Percentiles rank a stretch among this genome's conserved stretches.
Evolutionary conservation across 2,113 vertebrate genomes (phyloP).

Genomic region (Microcebus jonahi): DNA sequence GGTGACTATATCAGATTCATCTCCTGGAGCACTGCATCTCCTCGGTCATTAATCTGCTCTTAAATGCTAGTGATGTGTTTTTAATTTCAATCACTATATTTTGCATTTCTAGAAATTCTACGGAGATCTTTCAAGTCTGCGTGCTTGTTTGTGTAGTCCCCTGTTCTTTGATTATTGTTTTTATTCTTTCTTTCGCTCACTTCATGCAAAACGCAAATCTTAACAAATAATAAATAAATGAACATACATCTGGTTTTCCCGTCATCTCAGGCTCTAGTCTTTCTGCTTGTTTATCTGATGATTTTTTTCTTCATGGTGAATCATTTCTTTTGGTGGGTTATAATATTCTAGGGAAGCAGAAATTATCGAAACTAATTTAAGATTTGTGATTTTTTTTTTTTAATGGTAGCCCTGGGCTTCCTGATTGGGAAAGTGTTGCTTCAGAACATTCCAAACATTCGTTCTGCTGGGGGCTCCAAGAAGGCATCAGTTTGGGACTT

Average conservation of each 20-base stretch:
- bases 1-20: neutral
- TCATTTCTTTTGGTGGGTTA: constrained; percentile 50
- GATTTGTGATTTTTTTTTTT: neutral
- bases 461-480: neutral
- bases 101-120: constrained; percentile 43
- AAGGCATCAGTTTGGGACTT: neutral
- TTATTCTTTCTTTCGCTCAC: neutral
- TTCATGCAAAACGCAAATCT: constrained; percentile 24
- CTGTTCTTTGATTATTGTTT: constrained; percentile 4
- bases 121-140: neutral
- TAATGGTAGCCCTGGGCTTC: neutral
- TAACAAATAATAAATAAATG: neutral
- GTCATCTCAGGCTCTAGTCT: neutral
- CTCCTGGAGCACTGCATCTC: neutral
- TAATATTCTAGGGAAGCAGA: constrained; percentile 49
- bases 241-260: constrained; percentile 2
- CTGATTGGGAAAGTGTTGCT: neutral
- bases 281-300: neutral
- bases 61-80: constrained; percentile 9
- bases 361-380: constrained; percentile 61
- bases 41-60: neutral
- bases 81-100: neutral
- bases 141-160: constrained; percentile 19
- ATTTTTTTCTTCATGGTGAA: neutral
- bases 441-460: constrained; percentile 14